Conservation (phyloP, 2,797 vertebrate genomes). For the Sylvia borin region DNA sequence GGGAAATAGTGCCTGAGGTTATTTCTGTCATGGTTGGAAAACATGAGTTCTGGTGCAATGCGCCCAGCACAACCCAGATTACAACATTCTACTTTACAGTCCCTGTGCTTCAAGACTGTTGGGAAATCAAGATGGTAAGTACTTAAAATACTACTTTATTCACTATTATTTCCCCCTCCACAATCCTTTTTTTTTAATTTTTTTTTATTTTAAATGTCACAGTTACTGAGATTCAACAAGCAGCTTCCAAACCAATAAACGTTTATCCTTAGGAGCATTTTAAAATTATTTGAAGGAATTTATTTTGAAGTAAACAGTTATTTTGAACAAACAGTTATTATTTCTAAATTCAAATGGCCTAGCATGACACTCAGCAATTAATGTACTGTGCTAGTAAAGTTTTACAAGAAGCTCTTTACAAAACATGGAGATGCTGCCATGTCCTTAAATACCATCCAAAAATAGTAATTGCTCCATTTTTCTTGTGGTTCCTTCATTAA, state of each 20-base stretch:
- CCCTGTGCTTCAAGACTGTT: neutral
- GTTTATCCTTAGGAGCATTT: neutral
- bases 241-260: neutral
- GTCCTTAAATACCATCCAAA: neutral
- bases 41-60: neutral
- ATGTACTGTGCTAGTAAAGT: neutral
- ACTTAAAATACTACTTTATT: neutral
- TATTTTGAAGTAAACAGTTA: neutral
- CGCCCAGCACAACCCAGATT: neutral
- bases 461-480: neutral
- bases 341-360: neutral
- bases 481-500: neutral
- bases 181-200: neutral
- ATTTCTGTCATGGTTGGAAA: neutral
- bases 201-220: neutral
- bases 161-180: neutral
- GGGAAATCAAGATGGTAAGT: neutral
- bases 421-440: rapidly evolving
- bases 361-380: neutral
- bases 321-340: neutral
- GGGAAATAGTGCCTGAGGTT: neutral
- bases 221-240: neutral
- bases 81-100: neutral
- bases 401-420: neutral
- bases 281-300: neutral